Evolutionary conservation across 2,888 invertebrate genomes (phyloP), one percentile per base, ranked within the genome.

Genomic region (Cheilosia vernalis): DNA sequence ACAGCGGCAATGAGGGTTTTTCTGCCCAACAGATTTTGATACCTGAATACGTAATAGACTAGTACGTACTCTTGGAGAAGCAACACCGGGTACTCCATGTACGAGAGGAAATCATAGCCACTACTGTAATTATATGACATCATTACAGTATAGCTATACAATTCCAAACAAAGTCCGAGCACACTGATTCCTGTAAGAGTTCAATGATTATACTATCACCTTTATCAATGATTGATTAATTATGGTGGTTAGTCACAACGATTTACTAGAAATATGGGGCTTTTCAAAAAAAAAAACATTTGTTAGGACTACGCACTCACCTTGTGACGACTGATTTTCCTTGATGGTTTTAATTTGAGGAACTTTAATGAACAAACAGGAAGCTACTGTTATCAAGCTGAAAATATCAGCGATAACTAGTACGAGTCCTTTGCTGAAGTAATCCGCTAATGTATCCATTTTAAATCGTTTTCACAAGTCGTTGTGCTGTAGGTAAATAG

Each of bases 81-180:
- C 87, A 97, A 94, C 55, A 97, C 94, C 0, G 97, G 96, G 91
- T 97, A 97, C 90, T 97, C 97, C 93, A 97, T 91, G 89, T 97
- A 97, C 0, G 96, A 96, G 87, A 96, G 92, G 10, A 96, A 88
- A 13, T 95, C 94, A 90, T 97, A 97, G 13, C 93, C 93, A 90
- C 95, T 96, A 37, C 94, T 94, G 88, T 93, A 96, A 91, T 97
- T 97, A 92, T 97, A 97, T 30, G 96, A 94, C 72, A 96, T 94
- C 94, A 95, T 96, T 87, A 96, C 94, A 2, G 96, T 94, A 89
- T 96, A 97, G 88, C 97, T 97, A 93, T 88, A 95, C 93, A 89
- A 88, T 88, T 92, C 92, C 81, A 92, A 85, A 37, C 90, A 90
- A 30, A 92, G 85, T 7, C 92, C 91, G 49, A 91, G 64, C 0